Conservation (phyloP, 2,113 vertebrate species). For the Carassius auratus region DNA sequence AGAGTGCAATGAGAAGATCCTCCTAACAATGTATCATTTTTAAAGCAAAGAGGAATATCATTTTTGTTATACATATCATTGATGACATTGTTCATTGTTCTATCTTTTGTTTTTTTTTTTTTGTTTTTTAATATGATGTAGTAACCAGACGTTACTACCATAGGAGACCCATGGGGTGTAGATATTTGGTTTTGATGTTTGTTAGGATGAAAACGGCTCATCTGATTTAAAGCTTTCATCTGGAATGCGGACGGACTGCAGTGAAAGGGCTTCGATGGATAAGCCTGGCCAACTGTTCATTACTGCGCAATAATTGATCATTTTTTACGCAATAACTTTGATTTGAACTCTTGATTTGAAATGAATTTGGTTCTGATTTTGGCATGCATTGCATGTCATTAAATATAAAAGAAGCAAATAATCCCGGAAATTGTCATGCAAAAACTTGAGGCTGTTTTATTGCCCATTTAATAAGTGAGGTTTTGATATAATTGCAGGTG, state of each 20-base stretch:
- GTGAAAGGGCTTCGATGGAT: slow-evolving; percentile 42
- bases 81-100: slow-evolving; percentile 42
- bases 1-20: slow-evolving; percentile 55
- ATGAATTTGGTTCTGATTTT: background rate
- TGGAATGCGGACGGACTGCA: slow-evolving; percentile 23
- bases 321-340: slow-evolving; percentile 48
- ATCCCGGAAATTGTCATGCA: background rate
- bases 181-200: slow-evolving; percentile 39
- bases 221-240: slow-evolving; percentile 16
- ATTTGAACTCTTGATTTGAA: slow-evolving; percentile 7
- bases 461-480: background rate
- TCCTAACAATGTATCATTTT: slow-evolving; percentile 47
- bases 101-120: slow-evolving; percentile 51
- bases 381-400: background rate
- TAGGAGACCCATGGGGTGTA: slow-evolving; percentile 43
- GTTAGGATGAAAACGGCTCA: slow-evolving; percentile 30
- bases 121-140: slow-evolving; percentile 42
- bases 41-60: slow-evolving; percentile 47
- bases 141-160: slow-evolving; percentile 27
- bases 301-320: slow-evolving; percentile 48
- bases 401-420: background rate
- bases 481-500: slow-evolving; percentile 24
- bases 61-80: slow-evolving; percentile 45
- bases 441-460: background rate
- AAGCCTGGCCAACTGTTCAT: slow-evolving; percentile 34